Evolutionary conservation across 2,888 invertebrate species (phyloP).

Genomic region (Scaeva pyrastri): DNA sequence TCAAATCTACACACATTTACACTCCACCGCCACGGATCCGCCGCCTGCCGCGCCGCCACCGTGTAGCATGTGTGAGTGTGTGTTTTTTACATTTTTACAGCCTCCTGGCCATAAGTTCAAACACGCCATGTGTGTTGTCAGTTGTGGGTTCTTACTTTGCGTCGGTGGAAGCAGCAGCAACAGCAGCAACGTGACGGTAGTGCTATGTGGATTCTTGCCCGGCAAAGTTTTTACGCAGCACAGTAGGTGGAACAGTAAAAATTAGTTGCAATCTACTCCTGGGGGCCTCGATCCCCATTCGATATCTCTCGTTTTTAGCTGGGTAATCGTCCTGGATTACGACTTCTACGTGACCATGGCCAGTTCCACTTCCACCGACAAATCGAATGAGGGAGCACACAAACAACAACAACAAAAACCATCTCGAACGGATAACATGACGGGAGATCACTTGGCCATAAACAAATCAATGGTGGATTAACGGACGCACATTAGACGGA

Average conservation of each 20-base stretch:
- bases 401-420: constrained; percentile 11
- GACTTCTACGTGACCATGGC: constrained; percentile 50
- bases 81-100: constrained; percentile 12
- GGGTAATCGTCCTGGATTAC: constrained; percentile 72
- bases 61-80: constrained; percentile 1
- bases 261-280: constrained; percentile 65
- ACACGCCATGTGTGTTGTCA: constrained; percentile 38
- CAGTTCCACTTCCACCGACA: constrained; percentile 14
- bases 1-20: constrained; percentile 62
- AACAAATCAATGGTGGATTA: constrained; percentile 73
- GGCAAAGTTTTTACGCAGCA: constrained; percentile 58
- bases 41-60: too few relatives aligned
- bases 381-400: constrained; percentile 13
- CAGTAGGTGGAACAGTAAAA: constrained; percentile 75
- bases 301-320: constrained; percentile 47
- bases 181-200: background rate
- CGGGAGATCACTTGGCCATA: constrained; percentile 72
- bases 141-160: constrained; percentile 58
- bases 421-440: constrained; percentile 69
- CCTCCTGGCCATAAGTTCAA: constrained; percentile 13
- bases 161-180: constrained; percentile 44
- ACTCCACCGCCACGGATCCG: too few relatives aligned
- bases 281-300: constrained; percentile 21
- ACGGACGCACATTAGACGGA: constrained; percentile 69
- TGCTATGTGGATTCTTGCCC: constrained; percentile 42